Percentiles rank a stretch among this genome's conserved stretches.
Evolutionary conservation across 2,888 invertebrate genomes (phyloP).

Genomic region (Drosophila mayaguana): DNA sequence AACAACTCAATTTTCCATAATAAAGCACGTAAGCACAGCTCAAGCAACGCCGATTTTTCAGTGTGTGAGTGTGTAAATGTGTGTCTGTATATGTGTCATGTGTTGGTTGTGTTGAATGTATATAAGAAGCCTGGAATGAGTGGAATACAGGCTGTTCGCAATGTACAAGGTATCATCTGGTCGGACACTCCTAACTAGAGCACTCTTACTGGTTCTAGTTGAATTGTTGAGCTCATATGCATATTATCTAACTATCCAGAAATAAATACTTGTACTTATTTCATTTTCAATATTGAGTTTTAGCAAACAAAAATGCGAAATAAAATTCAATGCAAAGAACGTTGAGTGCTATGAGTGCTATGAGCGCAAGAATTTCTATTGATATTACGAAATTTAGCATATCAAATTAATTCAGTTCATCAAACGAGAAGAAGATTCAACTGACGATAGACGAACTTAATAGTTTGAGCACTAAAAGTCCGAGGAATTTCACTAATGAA

Average conservation of each 20-base stretch:
- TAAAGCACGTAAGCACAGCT: not conserved
- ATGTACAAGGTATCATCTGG: not conserved
- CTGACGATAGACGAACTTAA: not conserved
- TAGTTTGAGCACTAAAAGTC: too few species aligned
- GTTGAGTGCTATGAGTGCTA: too few species aligned
- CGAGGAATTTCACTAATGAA: too few species aligned
- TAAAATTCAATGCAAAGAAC: not conserved
- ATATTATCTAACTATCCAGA: not conserved
- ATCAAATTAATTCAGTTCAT: too few species aligned
- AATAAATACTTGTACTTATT: not conserved
- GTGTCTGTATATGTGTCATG: not conserved
- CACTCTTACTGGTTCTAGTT: not conserved
- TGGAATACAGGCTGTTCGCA: not conserved
- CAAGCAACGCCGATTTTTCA: not conserved
- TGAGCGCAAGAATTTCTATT: not conserved
- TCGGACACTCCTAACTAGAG: not conserved
- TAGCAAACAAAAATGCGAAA: not conserved
- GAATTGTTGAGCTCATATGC: not conserved
- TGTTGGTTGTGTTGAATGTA: not conserved
- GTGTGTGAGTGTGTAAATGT: not conserved
- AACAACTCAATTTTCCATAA: not conserved
- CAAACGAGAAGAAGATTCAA: not conserved
- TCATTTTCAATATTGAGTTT: not conserved
- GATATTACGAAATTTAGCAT: not conserved
- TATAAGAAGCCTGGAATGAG: not conserved